phyloP scores from a whole-genome alignment of 2,797 vertebrate genomes.

The Falco columbarius region DNA sequence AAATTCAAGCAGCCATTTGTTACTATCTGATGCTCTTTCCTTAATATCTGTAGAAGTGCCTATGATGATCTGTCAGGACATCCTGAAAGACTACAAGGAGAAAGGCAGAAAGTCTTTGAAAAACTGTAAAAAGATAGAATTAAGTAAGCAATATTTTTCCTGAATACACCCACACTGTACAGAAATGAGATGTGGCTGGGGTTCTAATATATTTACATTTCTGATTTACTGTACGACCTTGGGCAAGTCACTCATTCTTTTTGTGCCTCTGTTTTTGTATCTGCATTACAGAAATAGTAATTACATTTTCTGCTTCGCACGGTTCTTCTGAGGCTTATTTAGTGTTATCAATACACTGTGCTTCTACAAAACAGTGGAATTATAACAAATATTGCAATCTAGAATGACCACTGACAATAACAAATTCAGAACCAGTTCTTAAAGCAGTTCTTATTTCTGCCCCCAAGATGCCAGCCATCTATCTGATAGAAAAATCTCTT shows the following conservation, averaged over 20 bases:
- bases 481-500: background rate
- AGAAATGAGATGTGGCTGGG: background rate
- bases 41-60: background rate
- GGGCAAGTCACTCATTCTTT: background rate
- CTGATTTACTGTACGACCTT: constrained; percentile 10
- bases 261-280: constrained; percentile 7
- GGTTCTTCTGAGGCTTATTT: background rate
- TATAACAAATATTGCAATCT: background rate
- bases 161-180: background rate
- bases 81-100: background rate
- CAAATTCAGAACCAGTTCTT: background rate
- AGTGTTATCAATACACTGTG: background rate
- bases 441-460: background rate
- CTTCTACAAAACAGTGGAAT: background rate
- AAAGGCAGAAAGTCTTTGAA: background rate
- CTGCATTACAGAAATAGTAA: constrained; percentile 19
- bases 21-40: background rate
- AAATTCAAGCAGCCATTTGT: background rate
- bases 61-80: background rate
- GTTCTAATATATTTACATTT: background rate
- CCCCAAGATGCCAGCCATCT: background rate
- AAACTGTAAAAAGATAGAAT: background rate
- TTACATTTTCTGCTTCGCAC: background rate
- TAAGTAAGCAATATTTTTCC: background rate
- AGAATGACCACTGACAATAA: background rate